Evolutionary conservation across 1,140 invertebrate genomes (phyloP).

Genomic region (Halotydeus destructor): DNA sequence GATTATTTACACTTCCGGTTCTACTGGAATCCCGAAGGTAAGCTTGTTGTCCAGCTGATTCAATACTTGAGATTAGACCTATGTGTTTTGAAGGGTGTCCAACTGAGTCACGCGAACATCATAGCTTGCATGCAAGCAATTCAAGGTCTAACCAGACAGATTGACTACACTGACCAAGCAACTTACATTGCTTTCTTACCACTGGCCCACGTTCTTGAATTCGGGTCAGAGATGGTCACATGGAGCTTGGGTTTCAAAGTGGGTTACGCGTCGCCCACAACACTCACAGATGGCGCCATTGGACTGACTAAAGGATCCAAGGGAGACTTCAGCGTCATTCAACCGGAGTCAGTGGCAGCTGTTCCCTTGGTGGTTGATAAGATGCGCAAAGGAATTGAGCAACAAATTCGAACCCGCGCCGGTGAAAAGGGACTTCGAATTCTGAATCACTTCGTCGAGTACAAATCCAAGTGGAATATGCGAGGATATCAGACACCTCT

Average conservation of each 20-base stretch:
- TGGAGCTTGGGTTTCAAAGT: constrained; percentile 58
- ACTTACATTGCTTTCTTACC: constrained; percentile 91
- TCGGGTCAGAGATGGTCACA: constrained; percentile 40
- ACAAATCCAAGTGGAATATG: constrained; percentile 13
- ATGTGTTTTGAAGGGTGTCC: constrained; percentile 47
- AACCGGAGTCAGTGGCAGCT: constrained; percentile 78
- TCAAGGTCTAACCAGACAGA: too few relatives aligned
- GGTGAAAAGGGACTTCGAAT: constrained; percentile 43
- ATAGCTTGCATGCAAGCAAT: too few relatives aligned
- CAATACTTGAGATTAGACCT: too few relatives aligned
- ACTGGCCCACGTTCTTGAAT: constrained; percentile 75
- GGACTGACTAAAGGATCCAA: constrained; percentile 69
- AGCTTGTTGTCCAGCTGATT: too few relatives aligned
- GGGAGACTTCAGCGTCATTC: constrained; percentile 67
- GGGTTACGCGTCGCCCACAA: constrained; percentile 86
- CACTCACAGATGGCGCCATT: constrained; percentile 77
- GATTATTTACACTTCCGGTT: neutral
- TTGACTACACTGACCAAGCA: too few relatives aligned
- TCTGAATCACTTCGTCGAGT: constrained; percentile 54
- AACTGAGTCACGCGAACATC: constrained; percentile 63
- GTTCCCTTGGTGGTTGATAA: constrained; percentile 44
- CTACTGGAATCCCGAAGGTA: constrained; percentile 5
- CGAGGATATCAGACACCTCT: constrained; percentile 9
- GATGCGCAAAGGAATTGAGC: constrained; percentile 59
- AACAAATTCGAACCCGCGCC: constrained; percentile 53